A percentile compares a stretch with the other conserved stretches of the same genome.
Evolutionary conservation across 2,113 vertebrate genomes (phyloP).

Genomic region (Sinocyclocheilus rhinocerous): DNA sequence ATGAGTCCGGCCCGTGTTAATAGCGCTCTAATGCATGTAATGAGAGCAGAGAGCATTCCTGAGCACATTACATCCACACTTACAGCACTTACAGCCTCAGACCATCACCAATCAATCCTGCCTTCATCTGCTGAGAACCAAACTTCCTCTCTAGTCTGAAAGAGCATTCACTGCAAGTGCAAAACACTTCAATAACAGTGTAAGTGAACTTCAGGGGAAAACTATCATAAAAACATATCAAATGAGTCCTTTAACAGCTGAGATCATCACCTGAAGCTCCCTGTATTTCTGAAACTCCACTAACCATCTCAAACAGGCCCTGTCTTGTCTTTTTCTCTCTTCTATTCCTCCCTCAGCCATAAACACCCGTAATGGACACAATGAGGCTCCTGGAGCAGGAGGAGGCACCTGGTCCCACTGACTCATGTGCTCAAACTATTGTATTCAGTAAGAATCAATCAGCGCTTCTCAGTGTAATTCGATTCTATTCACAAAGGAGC

Average conservation of each 20-base stretch:
- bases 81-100: neutral
- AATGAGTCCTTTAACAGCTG: too few species aligned
- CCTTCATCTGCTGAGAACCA: neutral
- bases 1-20: neutral
- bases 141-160: neutral
- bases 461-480: slow-evolving; percentile 73
- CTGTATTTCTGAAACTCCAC: slow-evolving; percentile 6
- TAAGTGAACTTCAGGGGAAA: neutral
- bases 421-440: slow-evolving; percentile 73
- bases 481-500: slow-evolving; percentile 75
- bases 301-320: neutral
- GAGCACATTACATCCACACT: neutral
- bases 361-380: slow-evolving; percentile 65
- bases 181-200: neutral
- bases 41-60: neutral
- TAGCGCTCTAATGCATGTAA: slow-evolving; percentile 29
- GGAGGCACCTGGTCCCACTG: slow-evolving; percentile 64
- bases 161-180: neutral
- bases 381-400: slow-evolving; percentile 61
- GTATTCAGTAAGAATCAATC: slow-evolving; percentile 75
- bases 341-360: slow-evolving; percentile 60
- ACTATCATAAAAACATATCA: neutral
- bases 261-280: neutral
- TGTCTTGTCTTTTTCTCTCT: neutral
- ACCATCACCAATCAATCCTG: neutral